Evolutionary conservation across 2,113 vertebrate genomes (phyloP).

Genomic region (Corythoichthys haematopterus): DNA sequence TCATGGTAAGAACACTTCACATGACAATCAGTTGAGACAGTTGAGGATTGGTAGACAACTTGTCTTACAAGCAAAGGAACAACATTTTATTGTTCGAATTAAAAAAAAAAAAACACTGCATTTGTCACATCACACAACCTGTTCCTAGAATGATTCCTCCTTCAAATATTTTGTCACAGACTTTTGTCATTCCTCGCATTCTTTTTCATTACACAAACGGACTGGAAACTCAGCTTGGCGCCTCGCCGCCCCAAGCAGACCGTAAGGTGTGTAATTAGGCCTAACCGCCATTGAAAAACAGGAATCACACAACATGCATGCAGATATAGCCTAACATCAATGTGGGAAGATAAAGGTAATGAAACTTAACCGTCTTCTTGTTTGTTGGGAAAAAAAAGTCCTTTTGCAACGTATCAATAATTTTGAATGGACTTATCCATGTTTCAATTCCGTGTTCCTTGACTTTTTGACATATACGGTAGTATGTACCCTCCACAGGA

Average conservation of each 20-base stretch:
- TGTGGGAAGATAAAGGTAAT: background rate
- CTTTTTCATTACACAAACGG: slow-evolving; percentile 41
- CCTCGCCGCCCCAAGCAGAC: slow-evolving; percentile 33
- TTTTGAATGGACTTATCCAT: background rate
- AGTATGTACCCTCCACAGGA: background rate
- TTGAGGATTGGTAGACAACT: background rate
- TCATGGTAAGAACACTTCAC: background rate
- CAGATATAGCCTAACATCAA: too few relatives aligned
- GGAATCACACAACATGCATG: slow-evolving; percentile 18
- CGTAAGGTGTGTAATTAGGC: slow-evolving; percentile 55
- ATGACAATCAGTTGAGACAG: background rate
- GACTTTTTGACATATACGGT: background rate
- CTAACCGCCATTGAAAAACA: slow-evolving; percentile 33
- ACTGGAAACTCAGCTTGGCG: slow-evolving; percentile 34
- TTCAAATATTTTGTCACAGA: slow-evolving; percentile 9
- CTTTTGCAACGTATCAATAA: too few relatives aligned
- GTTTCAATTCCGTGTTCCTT: background rate
- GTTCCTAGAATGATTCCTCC: slow-evolving; percentile 27
- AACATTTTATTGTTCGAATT: background rate
- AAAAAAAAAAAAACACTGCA: background rate
- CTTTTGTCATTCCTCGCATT: slow-evolving; percentile 62
- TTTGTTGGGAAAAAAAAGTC: background rate
- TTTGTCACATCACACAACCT: slow-evolving; percentile 14
- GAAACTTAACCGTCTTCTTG: background rate
- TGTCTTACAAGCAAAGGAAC: background rate